Conservation (phyloP, 2,113 vertebrate species). For the Phaetusa simplex region DNA sequence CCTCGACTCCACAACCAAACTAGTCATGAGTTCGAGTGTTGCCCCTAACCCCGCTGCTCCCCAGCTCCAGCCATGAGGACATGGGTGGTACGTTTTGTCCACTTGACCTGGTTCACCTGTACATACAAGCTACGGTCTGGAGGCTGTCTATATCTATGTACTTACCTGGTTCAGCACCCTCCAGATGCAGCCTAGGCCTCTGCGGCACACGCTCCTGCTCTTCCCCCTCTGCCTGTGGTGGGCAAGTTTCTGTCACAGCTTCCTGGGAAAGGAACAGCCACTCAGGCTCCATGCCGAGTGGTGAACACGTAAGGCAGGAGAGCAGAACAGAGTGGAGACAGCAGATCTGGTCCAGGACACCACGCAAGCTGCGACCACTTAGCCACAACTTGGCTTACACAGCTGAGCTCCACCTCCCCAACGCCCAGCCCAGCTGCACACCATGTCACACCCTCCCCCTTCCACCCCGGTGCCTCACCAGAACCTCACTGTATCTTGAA, state of each 20-base stretch:
- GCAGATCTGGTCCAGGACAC: not conserved
- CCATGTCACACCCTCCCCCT: not conserved
- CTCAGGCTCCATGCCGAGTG: not conserved
- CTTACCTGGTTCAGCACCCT: not conserved
- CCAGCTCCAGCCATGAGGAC: not conserved
- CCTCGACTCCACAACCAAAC: not conserved
- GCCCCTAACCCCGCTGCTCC: not conserved
- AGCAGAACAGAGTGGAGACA: not conserved
- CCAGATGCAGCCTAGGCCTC: not conserved
- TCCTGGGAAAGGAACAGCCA: not conserved
- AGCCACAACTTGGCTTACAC: not conserved
- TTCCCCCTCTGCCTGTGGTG: not conserved
- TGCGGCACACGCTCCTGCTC: not conserved
- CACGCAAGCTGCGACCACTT: not conserved
- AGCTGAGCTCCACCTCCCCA: rapidly evolving
- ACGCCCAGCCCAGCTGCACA: not conserved
- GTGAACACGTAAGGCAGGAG: not conserved
- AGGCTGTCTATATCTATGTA: not conserved
- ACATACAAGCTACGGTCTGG: rapidly evolving
- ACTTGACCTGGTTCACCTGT: not conserved
- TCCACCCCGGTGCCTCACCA: not conserved
- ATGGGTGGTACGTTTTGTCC: rapidly evolving
- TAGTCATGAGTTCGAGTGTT: not conserved
- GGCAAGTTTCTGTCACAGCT: not conserved
- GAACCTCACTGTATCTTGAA: not conserved